Evolutionary conservation across 2,888 invertebrate genomes (phyloP), one percentile per base, ranked within the genome.

Genomic region (Rhogogaster chlorosoma): DNA sequence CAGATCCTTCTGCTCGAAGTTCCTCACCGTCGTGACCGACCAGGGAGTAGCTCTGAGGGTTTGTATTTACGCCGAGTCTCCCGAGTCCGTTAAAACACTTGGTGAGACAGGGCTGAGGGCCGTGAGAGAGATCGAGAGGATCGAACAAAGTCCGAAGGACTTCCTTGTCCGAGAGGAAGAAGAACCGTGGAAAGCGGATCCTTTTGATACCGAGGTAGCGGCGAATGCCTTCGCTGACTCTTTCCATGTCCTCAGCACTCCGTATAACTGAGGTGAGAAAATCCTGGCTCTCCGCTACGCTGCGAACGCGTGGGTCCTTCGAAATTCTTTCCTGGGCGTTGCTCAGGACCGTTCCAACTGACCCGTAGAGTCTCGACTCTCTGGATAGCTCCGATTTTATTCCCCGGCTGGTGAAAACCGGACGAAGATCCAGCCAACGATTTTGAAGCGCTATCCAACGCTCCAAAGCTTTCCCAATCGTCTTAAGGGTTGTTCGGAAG

Each of bases 111-210:
- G 95, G 95, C 88, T 95, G 95, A 6, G 96, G 95, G 78, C 95
- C 94, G 15, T 94, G 88, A 38, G 70, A 7, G 0, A 95, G 95
- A 91, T 96, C 95, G 90, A 95, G 95, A 1, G 96, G 95, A 92
- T 96, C 96, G 0, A 97, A 96, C 36, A 97, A 93, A 87, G 97
- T 96, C 89, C 96, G 95, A 82, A 97, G 93, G 93, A 97, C 95
- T 92, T 97, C 97, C 88, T 96, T 95, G 91, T 97, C 96, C 0
- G 97, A 96, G 84, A 97, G 92, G 89, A 97, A 97, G 93, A 97
- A 97, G 90, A 97, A 96, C 88, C 97, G 95, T 18, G 96, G 95
- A 91, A 97, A 97, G 89, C 94, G 95, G 15, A 96, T 91, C 85
- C 96, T 94, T 89, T 96, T 96, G 90, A 95, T 95, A 89, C 96